Percentiles rank a stretch among this genome's conserved stretches.
These are phyloP conservation scores for Rhyacophila brunnea DNA, from an alignment of 1,140 invertebrate genomes.

Conservation along the genomic window DNA sequence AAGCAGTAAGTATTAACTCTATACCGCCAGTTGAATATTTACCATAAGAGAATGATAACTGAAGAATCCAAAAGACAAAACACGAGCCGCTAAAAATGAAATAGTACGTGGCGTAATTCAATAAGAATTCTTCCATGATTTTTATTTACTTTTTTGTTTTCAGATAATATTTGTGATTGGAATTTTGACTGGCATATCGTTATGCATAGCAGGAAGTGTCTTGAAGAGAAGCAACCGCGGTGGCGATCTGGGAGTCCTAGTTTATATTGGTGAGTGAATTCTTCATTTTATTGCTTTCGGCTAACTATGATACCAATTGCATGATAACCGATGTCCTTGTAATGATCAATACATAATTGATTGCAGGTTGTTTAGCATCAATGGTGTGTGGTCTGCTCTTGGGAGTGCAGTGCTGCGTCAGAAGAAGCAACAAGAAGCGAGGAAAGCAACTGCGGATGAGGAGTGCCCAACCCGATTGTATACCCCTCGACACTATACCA, in stretches of 20 bases:
- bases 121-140: no score
- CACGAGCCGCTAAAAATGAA: no score
- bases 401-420: conserved; percentile 61
- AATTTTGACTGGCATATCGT: conserved; percentile 60
- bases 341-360: no score
- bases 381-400: conserved; percentile 59
- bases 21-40: no score
- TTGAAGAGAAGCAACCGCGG: conserved; percentile 56
- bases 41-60: no score
- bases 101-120: no score
- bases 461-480: conserved; percentile 33
- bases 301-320: no score
- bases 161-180: conserved; percentile 63
- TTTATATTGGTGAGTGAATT: conserved; percentile 60
- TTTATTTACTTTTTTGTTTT: no score
- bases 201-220: conserved; percentile 61
- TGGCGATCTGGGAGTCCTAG: conserved; percentile 60
- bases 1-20: no score
- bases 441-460: conserved; percentile 36
- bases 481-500: conserved; percentile 50
- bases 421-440: conserved; percentile 54
- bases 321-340: no score
- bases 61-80: no score
- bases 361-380: conserved; percentile 53
- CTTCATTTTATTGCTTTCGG: no score